Evolutionary conservation across 2,797 vertebrate genomes (phyloP).

Genomic region (Ceryle rudis): DNA sequence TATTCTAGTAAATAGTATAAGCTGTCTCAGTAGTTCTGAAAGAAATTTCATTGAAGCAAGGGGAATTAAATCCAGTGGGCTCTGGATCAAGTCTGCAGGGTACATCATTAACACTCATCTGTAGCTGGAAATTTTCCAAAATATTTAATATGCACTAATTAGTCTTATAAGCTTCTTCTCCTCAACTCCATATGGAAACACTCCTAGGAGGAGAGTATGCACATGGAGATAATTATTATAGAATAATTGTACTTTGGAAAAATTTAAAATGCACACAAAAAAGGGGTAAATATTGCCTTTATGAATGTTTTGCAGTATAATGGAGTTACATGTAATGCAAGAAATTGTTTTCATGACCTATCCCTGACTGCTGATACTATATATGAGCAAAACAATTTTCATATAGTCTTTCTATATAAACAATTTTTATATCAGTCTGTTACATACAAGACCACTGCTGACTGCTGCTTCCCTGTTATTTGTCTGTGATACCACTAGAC

Average conservation of each 20-base stretch:
- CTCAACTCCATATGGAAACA: not conserved
- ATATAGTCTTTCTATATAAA: not conserved
- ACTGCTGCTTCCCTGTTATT: not conserved
- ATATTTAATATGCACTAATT: not conserved
- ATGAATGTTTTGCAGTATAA: not conserved
- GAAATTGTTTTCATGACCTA: not conserved
- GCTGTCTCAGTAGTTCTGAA: not conserved
- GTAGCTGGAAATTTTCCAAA: not conserved
- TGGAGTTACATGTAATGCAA: not conserved
- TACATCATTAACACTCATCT: not conserved
- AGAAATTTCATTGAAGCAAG: not conserved
- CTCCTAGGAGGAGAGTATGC: not conserved
- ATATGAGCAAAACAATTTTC: not conserved
- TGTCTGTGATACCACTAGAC: not conserved
- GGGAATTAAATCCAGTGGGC: not conserved
- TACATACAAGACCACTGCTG: not conserved
- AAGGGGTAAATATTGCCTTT: not conserved
- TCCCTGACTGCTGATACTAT: not conserved
- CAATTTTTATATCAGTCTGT: not conserved
- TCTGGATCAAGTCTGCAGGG: not conserved
- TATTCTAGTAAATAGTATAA: conserved; percentile 16
- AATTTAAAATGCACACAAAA: not conserved
- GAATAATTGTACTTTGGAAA: not conserved
- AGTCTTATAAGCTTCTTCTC: not conserved
- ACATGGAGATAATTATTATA: not conserved